A percentile compares a stretch with the other conserved stretches of the same genome.
Conservation (phyloP, 2,113 vertebrate genomes). For the Vireo altiloquus region DNA sequence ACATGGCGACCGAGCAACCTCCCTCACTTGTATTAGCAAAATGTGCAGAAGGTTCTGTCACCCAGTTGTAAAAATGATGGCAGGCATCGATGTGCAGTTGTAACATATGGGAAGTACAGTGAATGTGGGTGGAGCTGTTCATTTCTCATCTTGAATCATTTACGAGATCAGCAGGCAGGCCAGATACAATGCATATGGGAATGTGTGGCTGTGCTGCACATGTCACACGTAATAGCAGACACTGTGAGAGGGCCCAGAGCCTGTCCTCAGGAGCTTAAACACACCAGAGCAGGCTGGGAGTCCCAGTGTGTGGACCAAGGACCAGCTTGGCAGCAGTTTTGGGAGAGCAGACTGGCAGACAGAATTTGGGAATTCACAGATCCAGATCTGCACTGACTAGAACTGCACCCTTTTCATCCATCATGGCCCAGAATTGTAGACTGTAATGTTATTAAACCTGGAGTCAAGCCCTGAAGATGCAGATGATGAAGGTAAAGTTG, state of each 20-base stretch:
- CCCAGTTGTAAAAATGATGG: conserved; percentile 69
- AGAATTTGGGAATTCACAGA: conserved; percentile 26
- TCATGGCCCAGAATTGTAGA: background rate
- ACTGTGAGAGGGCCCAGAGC: conserved; percentile 55
- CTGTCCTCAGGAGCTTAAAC: conserved; percentile 21
- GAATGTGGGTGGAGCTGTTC: conserved; percentile 69
- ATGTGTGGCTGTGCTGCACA: conserved; percentile 69
- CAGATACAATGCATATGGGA: conserved; percentile 70
- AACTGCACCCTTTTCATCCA: background rate
- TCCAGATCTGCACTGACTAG: background rate
- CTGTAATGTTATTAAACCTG: background rate
- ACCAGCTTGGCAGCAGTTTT: conserved; percentile 49
- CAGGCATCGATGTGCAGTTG: conserved; percentile 66
- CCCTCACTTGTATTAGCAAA: conserved; percentile 45
- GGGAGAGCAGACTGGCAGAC: conserved; percentile 37
- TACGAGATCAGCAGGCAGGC: conserved; percentile 68
- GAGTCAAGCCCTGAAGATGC: background rate
- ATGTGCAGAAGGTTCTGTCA: conserved; percentile 68
- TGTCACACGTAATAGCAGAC: conserved; percentile 66
- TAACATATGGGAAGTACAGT: conserved; percentile 70
- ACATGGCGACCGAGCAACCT: background rate
- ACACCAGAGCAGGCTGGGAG: conserved; percentile 7
- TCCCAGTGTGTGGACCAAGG: background rate
- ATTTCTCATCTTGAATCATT: conserved; percentile 69
- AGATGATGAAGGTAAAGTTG: background rate